These are phyloP conservation scores for Aythya baeri DNA, from an alignment of 2,113 vertebrate genomes.

Conservation along the genomic window DNA sequence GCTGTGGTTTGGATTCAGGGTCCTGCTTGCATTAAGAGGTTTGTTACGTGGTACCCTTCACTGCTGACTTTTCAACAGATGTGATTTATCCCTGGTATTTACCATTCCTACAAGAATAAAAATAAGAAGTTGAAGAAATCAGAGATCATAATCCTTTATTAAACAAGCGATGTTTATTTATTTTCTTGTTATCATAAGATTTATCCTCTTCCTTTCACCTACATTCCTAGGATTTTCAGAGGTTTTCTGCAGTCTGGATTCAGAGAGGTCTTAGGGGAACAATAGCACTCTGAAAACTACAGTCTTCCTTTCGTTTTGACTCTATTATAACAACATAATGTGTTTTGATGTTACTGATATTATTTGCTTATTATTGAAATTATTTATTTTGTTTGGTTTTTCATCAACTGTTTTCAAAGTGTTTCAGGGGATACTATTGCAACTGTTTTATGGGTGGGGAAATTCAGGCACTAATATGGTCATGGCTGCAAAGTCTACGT, in stretches of 20 bases:
- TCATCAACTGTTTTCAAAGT: background rate
- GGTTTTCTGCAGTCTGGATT: background rate
- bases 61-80: background rate
- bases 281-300: background rate
- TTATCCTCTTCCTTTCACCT: background rate
- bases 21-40: background rate
- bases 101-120: background rate
- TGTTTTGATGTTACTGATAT: background rate
- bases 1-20: background rate
- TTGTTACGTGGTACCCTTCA: background rate
- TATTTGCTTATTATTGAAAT: background rate
- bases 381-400: background rate
- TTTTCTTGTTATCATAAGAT: background rate
- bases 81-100: background rate
- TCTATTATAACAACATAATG: background rate
- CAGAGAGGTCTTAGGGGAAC: background rate
- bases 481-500: background rate
- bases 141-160: background rate
- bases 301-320: background rate
- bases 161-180: background rate
- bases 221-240: background rate
- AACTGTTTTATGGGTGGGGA: background rate
- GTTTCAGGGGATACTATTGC: background rate
- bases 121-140: background rate
- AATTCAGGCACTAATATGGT: background rate